phyloP scores from a whole-genome alignment of 2,888 invertebrate species.

The Timandra comae region DNA sequence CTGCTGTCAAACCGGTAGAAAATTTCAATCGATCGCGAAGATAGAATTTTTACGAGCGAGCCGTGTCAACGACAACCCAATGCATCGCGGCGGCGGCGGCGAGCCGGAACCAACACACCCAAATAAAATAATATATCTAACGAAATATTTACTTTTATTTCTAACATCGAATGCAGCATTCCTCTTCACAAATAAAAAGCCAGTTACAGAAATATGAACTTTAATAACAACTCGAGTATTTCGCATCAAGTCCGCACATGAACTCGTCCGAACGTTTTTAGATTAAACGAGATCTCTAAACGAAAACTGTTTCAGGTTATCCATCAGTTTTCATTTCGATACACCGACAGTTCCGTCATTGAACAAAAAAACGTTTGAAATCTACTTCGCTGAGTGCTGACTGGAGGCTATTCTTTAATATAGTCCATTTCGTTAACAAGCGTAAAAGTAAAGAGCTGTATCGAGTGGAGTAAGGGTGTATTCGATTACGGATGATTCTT shows the following conservation, averaged over 20 bases:
- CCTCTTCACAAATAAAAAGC: slow-evolving; percentile 11
- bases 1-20: neutral
- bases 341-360: slow-evolving; percentile 1
- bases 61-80: slow-evolving; percentile 14
- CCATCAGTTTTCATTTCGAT: slow-evolving; percentile 3
- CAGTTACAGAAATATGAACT: no score
- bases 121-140: neutral
- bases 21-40: no score
- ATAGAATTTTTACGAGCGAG: slow-evolving; percentile 8
- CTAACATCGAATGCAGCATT: neutral
- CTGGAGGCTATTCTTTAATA: slow-evolving; percentile 13
- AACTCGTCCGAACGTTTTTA: no score
- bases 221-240: no score
- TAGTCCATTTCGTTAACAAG: slow-evolving; percentile 16
- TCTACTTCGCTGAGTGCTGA: slow-evolving; percentile 2
- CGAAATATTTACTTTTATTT: neutral
- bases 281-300: neutral
- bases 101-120: neutral
- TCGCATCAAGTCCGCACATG: no score
- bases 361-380: neutral
- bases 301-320: neutral
- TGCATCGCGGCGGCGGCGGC: slow-evolving; percentile 14
- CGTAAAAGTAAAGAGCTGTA: slow-evolving; percentile 22
- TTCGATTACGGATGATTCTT: slow-evolving; percentile 23
- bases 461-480: slow-evolving; percentile 15